Evolutionary conservation across 92 coral and sea anemone species (phyloP).

Genomic region (Blastomussa wellsi): DNA sequence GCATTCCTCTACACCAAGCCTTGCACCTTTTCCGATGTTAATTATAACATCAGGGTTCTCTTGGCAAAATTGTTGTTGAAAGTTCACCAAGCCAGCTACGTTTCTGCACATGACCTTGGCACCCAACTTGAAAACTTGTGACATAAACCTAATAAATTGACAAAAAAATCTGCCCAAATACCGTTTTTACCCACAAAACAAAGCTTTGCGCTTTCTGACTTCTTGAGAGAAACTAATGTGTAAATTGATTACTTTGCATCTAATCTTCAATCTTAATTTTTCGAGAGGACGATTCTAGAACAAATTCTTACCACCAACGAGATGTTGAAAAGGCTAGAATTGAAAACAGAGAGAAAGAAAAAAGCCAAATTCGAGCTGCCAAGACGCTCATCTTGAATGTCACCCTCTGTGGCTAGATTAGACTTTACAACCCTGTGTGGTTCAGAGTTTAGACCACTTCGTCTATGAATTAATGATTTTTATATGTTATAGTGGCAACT

Average conservation of each 20-base stretch:
- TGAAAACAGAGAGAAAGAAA: not conserved
- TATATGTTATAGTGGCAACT: not conserved
- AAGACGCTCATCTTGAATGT: not conserved
- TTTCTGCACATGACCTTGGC: constrained; percentile 85
- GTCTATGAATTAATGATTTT: not conserved
- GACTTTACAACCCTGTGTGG: not conserved
- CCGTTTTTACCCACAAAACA: not conserved
- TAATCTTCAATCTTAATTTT: not conserved
- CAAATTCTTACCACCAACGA: constrained; percentile 68
- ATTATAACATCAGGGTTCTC: constrained; percentile 94
- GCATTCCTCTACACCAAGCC: constrained; percentile 83
- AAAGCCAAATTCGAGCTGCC: constrained; percentile 1
- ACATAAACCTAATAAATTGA: constrained; percentile 75
- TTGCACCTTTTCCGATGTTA: constrained; percentile 91
- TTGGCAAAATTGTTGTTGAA: constrained; percentile 81
- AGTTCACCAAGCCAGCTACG: constrained; percentile 76
- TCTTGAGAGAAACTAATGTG: not conserved
- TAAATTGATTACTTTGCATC: not conserved
- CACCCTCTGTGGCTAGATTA: not conserved
- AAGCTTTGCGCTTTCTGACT: not conserved
- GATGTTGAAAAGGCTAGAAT: constrained; percentile 31
- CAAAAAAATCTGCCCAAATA: not conserved
- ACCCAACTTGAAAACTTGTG: constrained; percentile 83
- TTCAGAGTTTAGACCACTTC: not conserved
- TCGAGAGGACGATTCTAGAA: not conserved